Base-by-base conservation (phyloP, 2,113 vertebrate species). In the Elaphurus davidianus region DNA sequence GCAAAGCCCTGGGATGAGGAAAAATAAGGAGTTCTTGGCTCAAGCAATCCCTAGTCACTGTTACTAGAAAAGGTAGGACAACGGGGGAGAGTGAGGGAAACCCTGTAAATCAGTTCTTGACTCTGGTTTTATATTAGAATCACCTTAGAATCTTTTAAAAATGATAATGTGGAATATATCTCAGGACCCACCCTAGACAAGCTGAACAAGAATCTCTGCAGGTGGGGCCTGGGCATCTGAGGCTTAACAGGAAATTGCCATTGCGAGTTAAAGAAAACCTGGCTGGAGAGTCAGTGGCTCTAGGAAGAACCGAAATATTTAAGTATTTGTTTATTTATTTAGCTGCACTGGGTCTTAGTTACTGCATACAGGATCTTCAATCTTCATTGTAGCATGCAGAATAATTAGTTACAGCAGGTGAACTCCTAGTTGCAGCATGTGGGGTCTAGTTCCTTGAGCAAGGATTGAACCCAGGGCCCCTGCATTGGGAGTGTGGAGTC, bases 201-300 rank as follows among this genome's bases (percentile, higher is more conserved):
- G 25, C n/a, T 54, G 47, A 64, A 30, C 52, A 57, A 79, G 28
- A 89, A 88, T 90, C 23, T 36, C 16, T 45, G 45, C n/a, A 27
- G 40, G 50, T 64, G 23, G 16, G 30, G 36, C 14, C 21, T 60
- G 11, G 36, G 16, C 25, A 52, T 55, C 7, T 28, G 82, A 91
- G 23, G 1, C 7, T 89, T 82, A 33, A 36, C 17, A 79, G 62
- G 19, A 94, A 87, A 45, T 78, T 27, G 30, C 12, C 83, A 9
- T n/a, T 86, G 6, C 28, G n/a, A 16, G 47, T 79, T 90, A 62
- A 81, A 90, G 12, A 76, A 92, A 87, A 33, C 12, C 28, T 91
- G 45, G 16, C 17, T 67, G 17, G 21, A 83, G 17, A 92, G 19
- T 5, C 40, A 67, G 0, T 47, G 11, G 19, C 7, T 91, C 59